Conservation (phyloP, 2,888 invertebrate genomes). For the Apamea anceps region DNA sequence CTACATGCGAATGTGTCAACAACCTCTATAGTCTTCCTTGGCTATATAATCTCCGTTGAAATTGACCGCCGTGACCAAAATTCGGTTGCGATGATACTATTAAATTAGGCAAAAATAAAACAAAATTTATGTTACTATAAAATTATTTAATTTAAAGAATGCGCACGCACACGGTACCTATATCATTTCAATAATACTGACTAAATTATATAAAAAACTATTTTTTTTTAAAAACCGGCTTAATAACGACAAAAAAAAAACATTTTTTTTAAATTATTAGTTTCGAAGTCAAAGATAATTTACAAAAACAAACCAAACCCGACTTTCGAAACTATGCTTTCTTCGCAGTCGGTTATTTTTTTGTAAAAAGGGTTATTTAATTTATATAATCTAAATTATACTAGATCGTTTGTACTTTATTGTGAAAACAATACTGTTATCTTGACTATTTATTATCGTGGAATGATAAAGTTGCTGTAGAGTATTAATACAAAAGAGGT, state of each 20-base stretch:
- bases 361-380: not conserved
- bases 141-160: not conserved
- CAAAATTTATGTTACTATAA: not conserved
- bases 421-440: not conserved
- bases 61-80: not conserved
- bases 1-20: not conserved
- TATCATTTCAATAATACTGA: not conserved
- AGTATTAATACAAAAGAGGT: not conserved
- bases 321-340: not conserved
- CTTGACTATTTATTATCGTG: too few species aligned
- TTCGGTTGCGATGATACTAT: not conserved
- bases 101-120: not conserved
- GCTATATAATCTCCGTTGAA: not conserved
- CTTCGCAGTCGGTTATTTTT: not conserved
- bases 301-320: not conserved
- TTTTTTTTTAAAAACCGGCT: too few species aligned
- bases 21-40: not conserved
- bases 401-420: not conserved
- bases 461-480: not conserved
- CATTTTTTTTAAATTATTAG: too few species aligned
- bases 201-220: not conserved
- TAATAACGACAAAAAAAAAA: too few species aligned
- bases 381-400: not conserved
- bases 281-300: not conserved
- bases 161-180: not conserved